Base-by-base conservation (phyloP, 2,888 invertebrate genomes). In the Archips crataeganus region DNA sequence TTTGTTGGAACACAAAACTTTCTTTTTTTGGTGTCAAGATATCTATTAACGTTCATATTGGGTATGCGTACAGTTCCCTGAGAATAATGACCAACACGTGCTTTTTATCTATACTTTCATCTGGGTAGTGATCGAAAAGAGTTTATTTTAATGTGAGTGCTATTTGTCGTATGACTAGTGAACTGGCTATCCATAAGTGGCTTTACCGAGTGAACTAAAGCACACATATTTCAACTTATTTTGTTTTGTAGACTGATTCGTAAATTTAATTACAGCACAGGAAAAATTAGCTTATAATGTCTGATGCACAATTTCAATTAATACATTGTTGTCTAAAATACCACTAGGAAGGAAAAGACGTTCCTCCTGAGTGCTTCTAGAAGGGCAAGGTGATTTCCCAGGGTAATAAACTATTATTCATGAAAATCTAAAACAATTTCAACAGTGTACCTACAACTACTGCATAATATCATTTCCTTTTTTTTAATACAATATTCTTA, bases 81-180 rank as follows among this genome's bases (percentile, higher is more conserved):
- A n/a, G 63, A 49, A 49, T 49, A 32, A 64, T 49, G 32, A 49
- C 45, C 34, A 64, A 34, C 64, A 60, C 32, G 57, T 60, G 65
- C 49, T 51, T 36, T 23, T 65, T 49, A 65, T 65, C 65, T n/a
- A 39, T 51, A 51, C 65, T 65, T 65, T 65, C 65, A 65, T 51
- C 65, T 65, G 51, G 49, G 36, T 23, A 15, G 42, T 65, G 51
- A 65, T 65, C 34, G 65, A 51, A 65, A n/a, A 36, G 63, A 63
- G 47, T 45, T 63, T 13, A 51, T 51, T 51, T 36, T 15, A 45
- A 63, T 34, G 13, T 32, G 47, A 32, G 32, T 32, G 57, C 32
- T 23, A n/a, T 57, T 57, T 4, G 11, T 32, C 57, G 32, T 32
- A 11, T 11, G 57, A 57, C 57, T 54, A n/a, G 57, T 32, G 11